phyloP scores from a whole-genome alignment of 2,113 vertebrate genomes.

The Tachuris rubrigastra region DNA sequence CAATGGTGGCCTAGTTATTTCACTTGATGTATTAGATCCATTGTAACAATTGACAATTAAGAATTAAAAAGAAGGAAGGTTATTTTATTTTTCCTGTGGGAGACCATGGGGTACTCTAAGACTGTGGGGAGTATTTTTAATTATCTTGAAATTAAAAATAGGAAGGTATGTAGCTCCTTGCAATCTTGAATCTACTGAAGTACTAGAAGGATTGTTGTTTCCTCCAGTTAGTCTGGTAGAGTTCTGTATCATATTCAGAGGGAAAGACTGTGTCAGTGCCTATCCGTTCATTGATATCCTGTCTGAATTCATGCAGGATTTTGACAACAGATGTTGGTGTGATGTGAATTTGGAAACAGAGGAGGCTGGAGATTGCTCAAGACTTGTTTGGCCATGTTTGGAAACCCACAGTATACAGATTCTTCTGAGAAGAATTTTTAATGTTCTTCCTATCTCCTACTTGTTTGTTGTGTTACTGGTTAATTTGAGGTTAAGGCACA shows the following conservation, averaged over 20 bases:
- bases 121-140: conserved; percentile 39
- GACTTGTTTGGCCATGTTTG: not conserved
- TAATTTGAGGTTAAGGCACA: not conserved
- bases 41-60: not conserved
- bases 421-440: not conserved
- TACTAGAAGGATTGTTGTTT: not conserved
- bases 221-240: not conserved
- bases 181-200: not conserved
- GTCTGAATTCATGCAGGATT: not conserved
- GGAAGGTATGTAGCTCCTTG: not conserved
- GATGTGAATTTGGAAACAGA: not conserved
- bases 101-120: not conserved
- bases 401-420: not conserved
- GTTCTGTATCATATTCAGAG: not conserved
- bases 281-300: not conserved
- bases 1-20: conserved; percentile 12
- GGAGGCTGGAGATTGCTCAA: not conserved
- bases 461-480: not conserved
- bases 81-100: not conserved
- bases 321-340: accelerated
- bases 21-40: not conserved
- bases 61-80: not conserved
- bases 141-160: conserved; percentile 53
- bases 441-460: not conserved
- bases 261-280: not conserved